Percentiles rank a stretch among this genome's conserved stretches.
These are phyloP conservation scores for Mylabris phalerata DNA, from an alignment of 1,140 invertebrate species.

Conservation along the genomic window DNA sequence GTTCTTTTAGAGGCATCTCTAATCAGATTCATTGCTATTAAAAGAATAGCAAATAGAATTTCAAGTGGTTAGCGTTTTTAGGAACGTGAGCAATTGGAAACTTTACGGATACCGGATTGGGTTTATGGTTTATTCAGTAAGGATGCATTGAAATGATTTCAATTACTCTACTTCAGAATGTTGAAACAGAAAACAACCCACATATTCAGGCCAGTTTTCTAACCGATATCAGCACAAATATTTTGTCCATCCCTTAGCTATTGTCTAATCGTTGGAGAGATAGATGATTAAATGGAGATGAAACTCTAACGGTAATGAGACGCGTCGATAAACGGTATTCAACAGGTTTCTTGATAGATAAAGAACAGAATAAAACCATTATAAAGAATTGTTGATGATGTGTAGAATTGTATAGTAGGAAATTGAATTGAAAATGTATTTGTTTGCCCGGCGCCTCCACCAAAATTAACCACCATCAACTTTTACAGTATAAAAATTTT, in stretches of 20 bases:
- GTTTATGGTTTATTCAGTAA: constrained; percentile 32
- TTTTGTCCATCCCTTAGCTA: no score
- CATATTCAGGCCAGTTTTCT: no score
- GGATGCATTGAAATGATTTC: constrained; percentile 29
- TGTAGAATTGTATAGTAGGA: no score
- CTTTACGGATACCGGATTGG: constrained; percentile 16
- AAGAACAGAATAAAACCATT: not conserved
- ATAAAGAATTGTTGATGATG: not conserved
- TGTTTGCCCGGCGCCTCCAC: not conserved
- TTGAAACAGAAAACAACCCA: no score
- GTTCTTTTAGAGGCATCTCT: not conserved
- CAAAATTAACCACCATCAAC: not conserved
- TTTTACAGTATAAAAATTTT: no score
- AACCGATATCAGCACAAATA: no score
- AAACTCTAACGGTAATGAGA: not conserved
- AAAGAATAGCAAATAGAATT: constrained; percentile 2
- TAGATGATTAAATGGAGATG: not conserved
- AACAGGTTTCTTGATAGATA: not conserved
- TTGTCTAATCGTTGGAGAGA: no score
- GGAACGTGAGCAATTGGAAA: constrained; percentile 18
- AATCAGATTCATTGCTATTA: not conserved
- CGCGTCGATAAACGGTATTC: not conserved
- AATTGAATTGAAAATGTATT: no score
- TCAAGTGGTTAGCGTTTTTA: not conserved
- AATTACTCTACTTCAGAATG: constrained; percentile 29